Base-by-base conservation (phyloP, 1,140 invertebrate species). In the Lanistes nyassanus region DNA sequence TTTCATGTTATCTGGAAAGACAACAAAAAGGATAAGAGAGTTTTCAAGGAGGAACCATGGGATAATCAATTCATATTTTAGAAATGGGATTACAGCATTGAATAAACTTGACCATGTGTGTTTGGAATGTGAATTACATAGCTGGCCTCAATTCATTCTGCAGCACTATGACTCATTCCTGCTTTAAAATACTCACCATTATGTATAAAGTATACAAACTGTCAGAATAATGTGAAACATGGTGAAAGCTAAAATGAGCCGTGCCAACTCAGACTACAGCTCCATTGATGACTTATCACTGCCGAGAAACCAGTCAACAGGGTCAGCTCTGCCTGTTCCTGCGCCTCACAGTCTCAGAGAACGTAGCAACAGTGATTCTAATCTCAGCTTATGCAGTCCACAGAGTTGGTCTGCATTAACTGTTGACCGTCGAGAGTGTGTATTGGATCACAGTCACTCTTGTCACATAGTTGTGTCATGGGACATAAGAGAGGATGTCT, bases 401-500 rank as follows among this genome's bases (percentile, higher is more conserved):
- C 79, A 83, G 58, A 77, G 75, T 23, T 74, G 80, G 55, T 86
- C 85, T 0, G 82, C 73, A n/a, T 71, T 86, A 9, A 75, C 79
- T n/a, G 79, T 84, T 31, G 78, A 84, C 69, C 72, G 51, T 74
- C 79, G 71, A 58, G 65, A 47, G 31, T 84, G 68, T 55, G 76
- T 69, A 64, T 70, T 83, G 64, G 79, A 75, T 34, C 73, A 84
- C 26, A 62, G 55, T 47, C 75, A 76, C 34, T 67, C 78, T 56
- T 73, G 69, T 1, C 79, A 65, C 19, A 67, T 90, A 9, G 82
- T 83, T 31, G 80, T 90, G 4, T 81, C 79, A 21, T 90, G 89
- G 89, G 87, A 90, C 69, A 89, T 90, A 26, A 84, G 82, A 34
- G 88, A 89, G 69, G 87, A 88, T 77, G 81, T 88, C 13, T 82